Percentiles rank a stretch among this genome's conserved stretches.
Conservation (phyloP, 2,888 invertebrate species). For the Pristionchus fissidentatus region DNA sequence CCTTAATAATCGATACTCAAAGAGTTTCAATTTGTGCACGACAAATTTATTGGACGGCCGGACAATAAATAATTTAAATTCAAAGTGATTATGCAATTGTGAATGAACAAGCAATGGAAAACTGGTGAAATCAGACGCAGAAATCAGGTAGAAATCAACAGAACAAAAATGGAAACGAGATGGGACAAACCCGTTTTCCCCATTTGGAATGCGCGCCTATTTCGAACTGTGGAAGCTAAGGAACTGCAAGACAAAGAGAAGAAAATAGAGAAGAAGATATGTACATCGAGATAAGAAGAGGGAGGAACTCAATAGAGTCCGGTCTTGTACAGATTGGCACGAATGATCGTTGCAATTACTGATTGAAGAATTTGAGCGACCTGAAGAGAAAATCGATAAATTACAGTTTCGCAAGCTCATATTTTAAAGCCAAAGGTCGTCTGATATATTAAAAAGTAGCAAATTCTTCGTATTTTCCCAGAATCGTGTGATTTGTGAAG, state of each 20-base stretch:
- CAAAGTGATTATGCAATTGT: too few relatives aligned
- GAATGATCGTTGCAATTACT: constrained; percentile 74
- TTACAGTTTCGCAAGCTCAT: too few relatives aligned
- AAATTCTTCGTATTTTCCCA: background rate
- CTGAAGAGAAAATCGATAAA: constrained; percentile 50
- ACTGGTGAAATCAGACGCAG: constrained; percentile 6
- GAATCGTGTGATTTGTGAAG: background rate
- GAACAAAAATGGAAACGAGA: background rate
- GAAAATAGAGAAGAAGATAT: background rate
- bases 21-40: too few relatives aligned
- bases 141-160: background rate
- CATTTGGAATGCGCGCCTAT: too few relatives aligned
- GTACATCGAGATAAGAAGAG: background rate
- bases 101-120: constrained; percentile 23
- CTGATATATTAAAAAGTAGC: background rate
- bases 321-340: constrained; percentile 73
- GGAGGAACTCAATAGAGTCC: constrained; percentile 66
- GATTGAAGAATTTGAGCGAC: constrained; percentile 72
- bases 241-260: background rate
- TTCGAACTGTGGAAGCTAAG: too few relatives aligned
- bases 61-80: too few relatives aligned
- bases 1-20: constrained; percentile 41
- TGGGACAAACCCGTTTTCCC: background rate
- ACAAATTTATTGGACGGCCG: too few relatives aligned
- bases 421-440: background rate